Evolutionary conservation across 2,797 vertebrate genomes (phyloP).

Genomic region (Astyanax mexicanus): DNA sequence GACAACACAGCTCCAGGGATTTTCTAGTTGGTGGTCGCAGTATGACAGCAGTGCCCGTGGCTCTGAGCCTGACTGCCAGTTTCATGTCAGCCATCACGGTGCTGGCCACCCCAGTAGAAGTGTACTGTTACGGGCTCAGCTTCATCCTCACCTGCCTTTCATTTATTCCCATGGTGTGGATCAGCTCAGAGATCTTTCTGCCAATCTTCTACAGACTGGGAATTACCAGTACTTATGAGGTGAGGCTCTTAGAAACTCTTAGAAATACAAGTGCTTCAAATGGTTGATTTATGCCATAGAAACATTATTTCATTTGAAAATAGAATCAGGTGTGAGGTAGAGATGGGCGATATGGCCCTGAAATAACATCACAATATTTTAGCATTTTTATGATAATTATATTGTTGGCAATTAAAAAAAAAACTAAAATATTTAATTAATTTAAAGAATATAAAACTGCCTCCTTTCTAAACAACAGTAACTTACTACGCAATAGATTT

Average conservation of each 20-base stretch:
- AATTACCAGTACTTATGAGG: slow-evolving; percentile 94
- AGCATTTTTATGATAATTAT: no score
- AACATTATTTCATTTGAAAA: no score
- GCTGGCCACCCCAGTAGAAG: slow-evolving; percentile 89
- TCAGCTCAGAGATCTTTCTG: slow-evolving; percentile 91
- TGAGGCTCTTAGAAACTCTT: slow-evolving; percentile 70
- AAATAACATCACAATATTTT: no score
- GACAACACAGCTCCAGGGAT: slow-evolving; percentile 78
- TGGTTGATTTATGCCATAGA: no score
- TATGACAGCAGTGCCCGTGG: slow-evolving; percentile 87
- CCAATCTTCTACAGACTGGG: slow-evolving; percentile 92
- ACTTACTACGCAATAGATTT: no score
- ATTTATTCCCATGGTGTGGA: slow-evolving; percentile 79
- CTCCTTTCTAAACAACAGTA: no score
- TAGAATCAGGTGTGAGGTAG: no score
- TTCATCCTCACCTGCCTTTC: slow-evolving; percentile 80
- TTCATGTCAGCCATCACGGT: slow-evolving; percentile 97
- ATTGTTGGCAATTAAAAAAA: no score
- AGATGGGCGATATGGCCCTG: no score
- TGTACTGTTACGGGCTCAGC: slow-evolving; percentile 86
- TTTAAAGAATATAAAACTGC: no score
- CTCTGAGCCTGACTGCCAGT: slow-evolving; percentile 91
- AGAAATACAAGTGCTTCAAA: no score
- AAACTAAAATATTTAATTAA: no score
- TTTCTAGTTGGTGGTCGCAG: slow-evolving; percentile 88